phyloP scores from a whole-genome alignment of 2,113 vertebrate species.

The Lycocorax pyrrhopterus region DNA sequence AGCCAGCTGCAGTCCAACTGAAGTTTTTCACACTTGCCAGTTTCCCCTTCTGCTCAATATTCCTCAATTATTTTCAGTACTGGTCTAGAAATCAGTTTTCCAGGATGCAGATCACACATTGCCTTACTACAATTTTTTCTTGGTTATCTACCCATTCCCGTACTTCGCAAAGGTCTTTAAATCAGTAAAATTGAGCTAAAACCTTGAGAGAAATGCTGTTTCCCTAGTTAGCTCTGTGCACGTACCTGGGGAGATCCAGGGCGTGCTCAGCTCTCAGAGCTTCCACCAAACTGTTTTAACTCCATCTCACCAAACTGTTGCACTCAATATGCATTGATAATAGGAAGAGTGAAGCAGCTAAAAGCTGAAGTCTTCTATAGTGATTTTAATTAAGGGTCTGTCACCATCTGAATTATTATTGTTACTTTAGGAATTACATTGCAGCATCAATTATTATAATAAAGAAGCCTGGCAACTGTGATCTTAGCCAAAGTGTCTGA shows the following conservation, averaged over 20 bases:
- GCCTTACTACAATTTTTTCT: background rate
- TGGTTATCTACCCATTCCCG: background rate
- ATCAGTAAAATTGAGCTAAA: background rate
- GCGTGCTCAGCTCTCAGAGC: background rate
- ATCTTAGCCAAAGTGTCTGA: background rate
- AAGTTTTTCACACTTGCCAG: background rate
- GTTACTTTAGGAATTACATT: constrained; percentile 44
- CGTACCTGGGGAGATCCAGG: background rate
- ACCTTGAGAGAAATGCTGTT: background rate
- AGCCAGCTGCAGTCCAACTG: background rate
- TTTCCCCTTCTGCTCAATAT: background rate
- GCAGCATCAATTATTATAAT: background rate
- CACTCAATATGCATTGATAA: background rate
- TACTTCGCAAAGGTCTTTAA: background rate
- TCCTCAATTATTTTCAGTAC: background rate
- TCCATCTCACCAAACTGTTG: background rate
- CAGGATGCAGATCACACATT: background rate
- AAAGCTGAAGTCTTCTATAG: background rate
- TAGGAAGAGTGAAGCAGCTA: background rate
- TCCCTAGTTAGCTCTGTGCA: background rate
- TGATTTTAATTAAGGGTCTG: constrained; percentile 25
- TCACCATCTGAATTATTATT: constrained; percentile 32
- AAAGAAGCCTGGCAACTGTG: background rate
- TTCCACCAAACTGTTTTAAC: background rate
- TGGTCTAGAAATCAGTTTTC: background rate